Evolutionary conservation across 2,797 vertebrate genomes (phyloP).

Genomic region (Hydrolagus colliei): DNA sequence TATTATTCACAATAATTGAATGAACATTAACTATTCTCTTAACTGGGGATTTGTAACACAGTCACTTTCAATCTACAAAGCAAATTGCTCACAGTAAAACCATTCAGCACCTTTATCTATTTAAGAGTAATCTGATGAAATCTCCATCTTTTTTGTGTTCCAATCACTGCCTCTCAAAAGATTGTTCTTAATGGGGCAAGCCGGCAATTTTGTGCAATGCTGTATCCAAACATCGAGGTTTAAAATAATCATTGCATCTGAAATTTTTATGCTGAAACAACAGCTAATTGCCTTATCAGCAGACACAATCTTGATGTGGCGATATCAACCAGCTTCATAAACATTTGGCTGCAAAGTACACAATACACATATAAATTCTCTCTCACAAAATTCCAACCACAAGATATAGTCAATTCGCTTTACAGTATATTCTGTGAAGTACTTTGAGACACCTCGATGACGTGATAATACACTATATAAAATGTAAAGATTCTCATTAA

Average conservation of each 20-base stretch:
- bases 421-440: no score
- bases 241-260: not conserved
- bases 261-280: not conserved
- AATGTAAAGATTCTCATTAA: no score
- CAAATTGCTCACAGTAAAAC: not conserved
- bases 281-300: no score
- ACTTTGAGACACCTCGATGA: no score
- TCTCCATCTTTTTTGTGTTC: not conserved
- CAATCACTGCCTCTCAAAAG: not conserved
- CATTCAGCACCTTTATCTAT: not conserved
- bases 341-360: no score
- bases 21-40: not conserved
- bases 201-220: not conserved
- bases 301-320: no score
- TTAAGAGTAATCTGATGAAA: not conserved
- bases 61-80: not conserved
- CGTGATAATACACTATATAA: no score
- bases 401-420: no score
- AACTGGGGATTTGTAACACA: not conserved
- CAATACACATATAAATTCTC: no score
- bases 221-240: not conserved
- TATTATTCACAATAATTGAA: not conserved
- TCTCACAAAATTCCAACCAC: no score
- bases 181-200: not conserved
- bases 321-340: no score